Evolutionary conservation across 35 echinoderm and acorn worm genomes (phyloP), one percentile per base, ranked within the genome.

Genomic region (Anneissia japonica): DNA sequence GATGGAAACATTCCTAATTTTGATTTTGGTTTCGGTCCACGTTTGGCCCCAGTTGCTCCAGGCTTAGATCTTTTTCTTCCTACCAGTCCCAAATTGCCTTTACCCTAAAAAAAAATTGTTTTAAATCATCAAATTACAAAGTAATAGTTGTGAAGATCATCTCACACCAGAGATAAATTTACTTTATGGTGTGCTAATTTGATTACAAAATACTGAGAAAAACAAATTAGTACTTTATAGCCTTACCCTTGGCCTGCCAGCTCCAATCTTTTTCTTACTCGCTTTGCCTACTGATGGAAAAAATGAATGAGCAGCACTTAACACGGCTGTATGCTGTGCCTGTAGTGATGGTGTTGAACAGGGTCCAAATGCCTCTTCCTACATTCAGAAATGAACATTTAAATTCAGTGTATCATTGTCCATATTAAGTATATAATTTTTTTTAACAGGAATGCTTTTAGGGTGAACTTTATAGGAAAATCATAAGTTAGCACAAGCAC

Each of bases 221-320:
- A 33, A 33, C 30, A 84, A 56, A 83, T 31, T 31, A 45, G 32
- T 83, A 88, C 3, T 72, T 72, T 23, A 37, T 14, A 19, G 31
- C 38, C 94, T 90, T 86, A 99, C 96, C 96, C 92, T 91, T 46
- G 89, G 87, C 84, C 96, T 94, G 30, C 88, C 92, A 76, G 80
- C 84, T 32, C 83, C 89, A 77, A 91, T 89, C 35, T 90, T 94
- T 74, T 93, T 99, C 35, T 89, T 79, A 17, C 87, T 88, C 55
- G 87, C 87, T 73, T 82, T 92, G 39, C 81, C 94, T 38, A 97
- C 55, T 35, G 51, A 64, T 26, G 51, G 51, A 64, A 64, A 64
- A 26, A 64, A 64, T 3, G 51, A 64, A n/a, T n/a, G n/a, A 16
- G 51, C 11, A 19, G 51, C 51, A 6, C 51, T 23, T 26, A 64